Base-by-base conservation (phyloP, 2,888 invertebrate genomes). In the Heterodera filipjevi region DNA sequence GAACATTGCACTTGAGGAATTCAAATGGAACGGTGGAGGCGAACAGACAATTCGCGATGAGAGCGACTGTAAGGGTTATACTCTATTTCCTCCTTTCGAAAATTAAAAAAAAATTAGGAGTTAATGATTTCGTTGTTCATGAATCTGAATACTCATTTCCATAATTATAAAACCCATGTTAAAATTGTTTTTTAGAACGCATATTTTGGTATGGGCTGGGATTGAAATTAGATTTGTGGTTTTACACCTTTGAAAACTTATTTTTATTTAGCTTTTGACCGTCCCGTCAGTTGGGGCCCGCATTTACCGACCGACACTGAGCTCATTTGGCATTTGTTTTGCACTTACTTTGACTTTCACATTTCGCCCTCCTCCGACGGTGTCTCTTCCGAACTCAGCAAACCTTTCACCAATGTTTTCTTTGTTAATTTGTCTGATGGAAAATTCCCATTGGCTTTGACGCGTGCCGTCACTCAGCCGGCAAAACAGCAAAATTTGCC, bases 1-100 rank as follows among this genome's bases (percentile, higher is more conserved):
- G 88, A 95, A 95, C 81, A 94, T 95, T 16, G 95, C 95, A 88
- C 93, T 96, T 91, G 93, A 94, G 87, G 93, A 93, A 86, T 96
- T 94, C 90, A 93, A 93, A 82, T 96, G 96, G 59, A 53, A 49
- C 49, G 71, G 32, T 44, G 78, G 79, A 46, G 70, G 66, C 32
- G 77, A 77, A 30, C 35, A 39, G 39, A 32, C 32, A 12, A 33
- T 35, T 27, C 39, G 70, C 27, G 66, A 70, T 27, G 77, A 77
- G 71, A 77, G 33, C 49, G 68, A 77, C 35, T 66, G 75, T 75
- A 44, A 8, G 46, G 22, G 8, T 35, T 19, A n/a, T n/a, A n/a
- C n/a, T n/a, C n/a, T n/a, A n/a, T n/a, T n/a, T n/a, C n/a, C n/a
- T n/a, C n/a, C n/a, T n/a, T n/a, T n/a, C n/a, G n/a, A n/a, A n/a